Evolutionary conservation across 2,888 invertebrate genomes (phyloP), one percentile per base, ranked within the genome.

Genomic region (Steinernema hermaphroditum): DNA sequence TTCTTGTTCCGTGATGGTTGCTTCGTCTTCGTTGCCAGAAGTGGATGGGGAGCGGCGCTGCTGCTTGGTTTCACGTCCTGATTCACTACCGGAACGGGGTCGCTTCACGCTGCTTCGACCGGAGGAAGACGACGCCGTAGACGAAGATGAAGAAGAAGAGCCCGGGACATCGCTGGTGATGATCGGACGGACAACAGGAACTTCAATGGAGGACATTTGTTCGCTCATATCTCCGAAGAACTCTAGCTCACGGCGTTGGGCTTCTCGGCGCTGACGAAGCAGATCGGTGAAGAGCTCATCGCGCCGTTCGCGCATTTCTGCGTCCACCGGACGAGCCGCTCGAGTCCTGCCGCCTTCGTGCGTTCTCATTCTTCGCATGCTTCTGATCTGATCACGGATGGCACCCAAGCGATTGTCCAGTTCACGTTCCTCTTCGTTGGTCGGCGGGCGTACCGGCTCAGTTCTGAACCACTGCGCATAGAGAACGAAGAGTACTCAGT

Each of bases 131-230:
- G 62, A 62, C 1, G 62, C 12, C 27, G 62, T 27, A 14, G 62
- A 62, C 4, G 62, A 62, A 16, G 62, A 62, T 9, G 62, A 62
- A 16, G 62, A 62, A 16, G 62, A 62, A 14, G 62, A 62, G 34
- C 62, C 32, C 16, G 14, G 62, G 16, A 27, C 62, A 16, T 62
- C 62, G 34, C 62, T 27, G 34, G 29, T 62, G 16, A 24, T 29
- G 34, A 29, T 62, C 32, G 16, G 62, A 32, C 62, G 62, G 16
- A 8, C 29, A 9, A 62, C 19, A 16, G 62, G 62, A 1, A 32
- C 62, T 2, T 62, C 29, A 32, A 29, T 29, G 14, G 16, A n/a
- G n/a, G n/a, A 14, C 32, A 62, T 24, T 16, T 46, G n/a, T 46
- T 46, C 46, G 46, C 46, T 19, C 46, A 46, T 19, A 6, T 6